Evolutionary conservation across 2,113 vertebrate genomes (phyloP), one percentile per base, ranked within the genome.

Genomic region (Muntiacus reevesi): DNA sequence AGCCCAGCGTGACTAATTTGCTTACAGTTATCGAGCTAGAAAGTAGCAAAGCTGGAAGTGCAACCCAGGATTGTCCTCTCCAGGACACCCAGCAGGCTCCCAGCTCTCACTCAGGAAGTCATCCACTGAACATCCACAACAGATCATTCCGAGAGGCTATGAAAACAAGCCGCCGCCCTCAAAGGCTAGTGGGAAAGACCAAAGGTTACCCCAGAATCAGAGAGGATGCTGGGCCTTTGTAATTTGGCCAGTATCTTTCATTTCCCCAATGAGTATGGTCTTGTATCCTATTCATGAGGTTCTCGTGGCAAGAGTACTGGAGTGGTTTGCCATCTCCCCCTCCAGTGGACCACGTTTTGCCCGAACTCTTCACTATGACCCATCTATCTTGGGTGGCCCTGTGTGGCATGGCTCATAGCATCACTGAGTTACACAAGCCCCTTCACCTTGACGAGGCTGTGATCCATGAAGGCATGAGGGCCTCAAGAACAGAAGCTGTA

Each of bases 71-170:
- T 62, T 40, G 4, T 60, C n/a, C 36, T 33, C 76, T n/a, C 52
- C 13, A 64, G n/a, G 12, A 84, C 57, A 57, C 84, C 71, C 62
- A 40, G n/a, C 23, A 43, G 19, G 28, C 47, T 43, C 47, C 10
- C 43, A 33, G 57, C 19, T 60, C n/a, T 40, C 30, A 25, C 12
- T 54, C 27, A 36, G 12, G 79, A 91, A 30, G 6, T 16, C 50
- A 30, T 11, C 23, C 45, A 36, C 71, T 59, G 19, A 59, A 33
- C 0, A 91, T 9, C 50, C 57, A 7, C 52, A 19, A 47, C 55
- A 1, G 1, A 30, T 25, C 5, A 21, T 23, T 27, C n/a, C 30
- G 12, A 1, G 27, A 43, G n/a, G 40, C 27, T 25, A 33, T 14
- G 52, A 74, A 81, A 57, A 82, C 47, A 33, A 36, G n/a, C 52